These are phyloP conservation scores for Neotoma lepida DNA, from an alignment of 2,113 vertebrate species.

Conservation along the genomic window DNA sequence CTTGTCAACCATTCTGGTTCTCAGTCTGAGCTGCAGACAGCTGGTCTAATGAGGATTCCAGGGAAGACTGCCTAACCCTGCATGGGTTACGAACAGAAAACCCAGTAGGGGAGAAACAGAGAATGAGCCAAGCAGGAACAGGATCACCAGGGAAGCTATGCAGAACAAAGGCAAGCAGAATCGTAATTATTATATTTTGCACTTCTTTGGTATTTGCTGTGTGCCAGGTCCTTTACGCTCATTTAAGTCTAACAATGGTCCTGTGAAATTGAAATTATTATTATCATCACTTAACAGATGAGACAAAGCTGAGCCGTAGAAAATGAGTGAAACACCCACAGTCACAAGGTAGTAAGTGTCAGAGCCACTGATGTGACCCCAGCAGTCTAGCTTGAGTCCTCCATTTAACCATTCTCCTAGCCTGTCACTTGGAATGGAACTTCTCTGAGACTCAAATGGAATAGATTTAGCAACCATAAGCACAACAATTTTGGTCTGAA, in stretches of 20 bases:
- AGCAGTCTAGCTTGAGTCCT: not conserved
- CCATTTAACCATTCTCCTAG: not conserved
- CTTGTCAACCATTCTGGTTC: slow-evolving; percentile 4
- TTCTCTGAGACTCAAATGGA: not conserved
- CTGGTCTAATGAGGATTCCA: not conserved
- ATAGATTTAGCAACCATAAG: not conserved
- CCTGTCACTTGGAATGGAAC: not conserved
- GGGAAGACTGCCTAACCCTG: not conserved
- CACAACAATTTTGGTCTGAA: not conserved
- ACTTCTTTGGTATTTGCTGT: slow-evolving; percentile 40
- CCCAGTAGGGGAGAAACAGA: not conserved
- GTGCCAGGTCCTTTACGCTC: slow-evolving; percentile 18
- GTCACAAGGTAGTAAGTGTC: not conserved
- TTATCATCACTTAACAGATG: slow-evolving; percentile 55
- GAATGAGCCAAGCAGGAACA: not conserved
- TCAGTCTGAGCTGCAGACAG: not conserved
- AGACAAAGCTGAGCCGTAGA: not conserved
- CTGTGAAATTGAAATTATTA: slow-evolving; percentile 27
- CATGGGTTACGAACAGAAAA: not conserved
- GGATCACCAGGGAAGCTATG: slow-evolving; percentile 55
- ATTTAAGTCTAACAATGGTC: slow-evolving; percentile 53
- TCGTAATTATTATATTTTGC: slow-evolving; percentile 58
- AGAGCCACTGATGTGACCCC: not conserved
- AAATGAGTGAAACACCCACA: not conserved
- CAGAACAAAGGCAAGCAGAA: slow-evolving; percentile 58